Evolutionary conservation across 2,797 vertebrate genomes (phyloP).

Genomic region (Galago senegalensis): DNA sequence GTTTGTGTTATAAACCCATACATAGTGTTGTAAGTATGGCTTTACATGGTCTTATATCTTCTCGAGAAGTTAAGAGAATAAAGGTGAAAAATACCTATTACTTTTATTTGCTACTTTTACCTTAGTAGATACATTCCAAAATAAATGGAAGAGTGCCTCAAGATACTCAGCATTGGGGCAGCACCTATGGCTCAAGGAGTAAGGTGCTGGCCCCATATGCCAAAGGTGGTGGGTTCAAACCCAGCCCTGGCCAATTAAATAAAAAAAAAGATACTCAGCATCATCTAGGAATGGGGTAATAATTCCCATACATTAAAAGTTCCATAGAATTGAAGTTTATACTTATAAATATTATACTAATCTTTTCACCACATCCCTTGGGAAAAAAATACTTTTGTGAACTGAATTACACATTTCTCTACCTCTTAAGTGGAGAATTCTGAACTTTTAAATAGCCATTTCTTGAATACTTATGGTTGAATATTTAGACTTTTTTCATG

Average conservation of each 20-base stretch:
- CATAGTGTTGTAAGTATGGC: neutral
- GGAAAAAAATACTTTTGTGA: constrained; percentile 10
- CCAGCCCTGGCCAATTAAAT: too few species aligned
- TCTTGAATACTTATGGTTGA: neutral
- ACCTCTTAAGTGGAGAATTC: neutral
- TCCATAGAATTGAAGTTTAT: neutral
- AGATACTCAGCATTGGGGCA: neutral
- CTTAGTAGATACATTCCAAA: neutral
- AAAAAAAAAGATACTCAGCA: neutral
- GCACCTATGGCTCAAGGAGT: too few species aligned
- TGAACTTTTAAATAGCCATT: neutral
- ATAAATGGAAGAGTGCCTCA: neutral
- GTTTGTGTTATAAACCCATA: neutral
- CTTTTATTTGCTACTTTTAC: neutral
- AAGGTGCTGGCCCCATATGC: too few species aligned
- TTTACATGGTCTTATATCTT: neutral
- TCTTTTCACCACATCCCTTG: neutral
- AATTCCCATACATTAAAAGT: neutral
- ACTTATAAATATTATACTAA: neutral
- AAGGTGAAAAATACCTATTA: neutral
- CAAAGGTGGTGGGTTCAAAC: too few species aligned
- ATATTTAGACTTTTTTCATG: neutral
- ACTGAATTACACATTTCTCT: neutral
- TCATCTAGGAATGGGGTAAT: neutral
- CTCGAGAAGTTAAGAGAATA: neutral